Conservation (phyloP, 2,888 invertebrate genomes). For the Scelioninae gen. 2 region DNA sequence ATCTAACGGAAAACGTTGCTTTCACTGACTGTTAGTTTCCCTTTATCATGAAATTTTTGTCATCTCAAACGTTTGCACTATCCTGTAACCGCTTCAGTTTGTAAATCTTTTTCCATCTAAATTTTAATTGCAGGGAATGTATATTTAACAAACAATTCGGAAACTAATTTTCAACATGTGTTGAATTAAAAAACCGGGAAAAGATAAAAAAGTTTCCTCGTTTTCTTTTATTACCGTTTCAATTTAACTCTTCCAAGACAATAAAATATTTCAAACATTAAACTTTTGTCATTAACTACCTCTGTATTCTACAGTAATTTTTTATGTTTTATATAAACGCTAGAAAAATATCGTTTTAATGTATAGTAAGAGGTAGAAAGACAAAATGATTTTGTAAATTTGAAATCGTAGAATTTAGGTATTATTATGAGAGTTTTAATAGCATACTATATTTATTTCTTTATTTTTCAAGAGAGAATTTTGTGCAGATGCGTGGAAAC, state of each 20-base stretch:
- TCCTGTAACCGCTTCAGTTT: not conserved
- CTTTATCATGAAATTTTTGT: conserved; percentile 5
- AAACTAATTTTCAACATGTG: not conserved
- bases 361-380: too few species aligned
- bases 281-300: conserved; percentile 19
- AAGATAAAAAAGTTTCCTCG: not conserved
- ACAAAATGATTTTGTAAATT: too few species aligned
- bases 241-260: conserved; percentile 6
- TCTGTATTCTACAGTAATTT: too few species aligned
- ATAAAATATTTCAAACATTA: not conserved
- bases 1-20: too few species aligned
- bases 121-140: not conserved
- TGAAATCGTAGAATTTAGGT: too few species aligned
- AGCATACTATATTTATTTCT: too few species aligned
- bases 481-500: too few species aligned
- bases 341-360: too few species aligned
- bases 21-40: conserved; percentile 4
- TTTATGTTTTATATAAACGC: too few species aligned
- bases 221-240: conserved; percentile 9
- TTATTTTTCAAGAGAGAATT: too few species aligned
- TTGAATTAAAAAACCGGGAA: not conserved
- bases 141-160: not conserved
- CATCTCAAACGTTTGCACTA: not conserved
- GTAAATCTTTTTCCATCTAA: not conserved
- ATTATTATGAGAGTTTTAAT: too few species aligned